A percentile compares a stretch with the other conserved stretches of the same genome.
Conservation (phyloP, 2,888 invertebrate species). For the Norana najaformis region DNA sequence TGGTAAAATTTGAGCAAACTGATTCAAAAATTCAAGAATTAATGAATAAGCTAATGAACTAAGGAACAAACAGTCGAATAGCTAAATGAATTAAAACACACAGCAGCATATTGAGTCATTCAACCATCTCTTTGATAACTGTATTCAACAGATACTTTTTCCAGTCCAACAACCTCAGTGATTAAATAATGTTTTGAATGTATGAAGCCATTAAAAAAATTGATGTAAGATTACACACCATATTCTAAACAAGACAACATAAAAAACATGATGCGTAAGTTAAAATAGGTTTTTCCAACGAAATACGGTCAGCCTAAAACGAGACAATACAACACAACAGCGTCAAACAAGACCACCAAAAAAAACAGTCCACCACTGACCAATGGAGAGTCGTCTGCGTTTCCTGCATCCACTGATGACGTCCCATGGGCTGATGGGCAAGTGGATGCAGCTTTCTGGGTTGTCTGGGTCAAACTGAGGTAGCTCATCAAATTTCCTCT, state of each 20-base stretch:
- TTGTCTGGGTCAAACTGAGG: slow-evolving; percentile 95
- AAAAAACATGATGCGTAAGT: neutral
- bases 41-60: no score
- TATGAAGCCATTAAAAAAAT: neutral
- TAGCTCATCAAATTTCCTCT: slow-evolving; percentile 88
- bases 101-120: neutral
- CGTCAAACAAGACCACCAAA: neutral
- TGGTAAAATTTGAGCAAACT: no score
- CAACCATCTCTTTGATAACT: neutral
- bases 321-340: neutral
- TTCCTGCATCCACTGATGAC: slow-evolving; percentile 64
- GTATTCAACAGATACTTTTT: neutral
- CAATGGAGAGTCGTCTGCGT: slow-evolving; percentile 50
- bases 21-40: no score
- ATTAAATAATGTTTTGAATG: neutral
- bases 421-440: slow-evolving; percentile 67
- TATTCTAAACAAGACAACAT: neutral
- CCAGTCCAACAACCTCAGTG: neutral
- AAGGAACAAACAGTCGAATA: no score
- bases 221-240: neutral
- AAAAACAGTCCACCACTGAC: neutral
- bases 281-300: no score
- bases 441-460: slow-evolving; percentile 82
- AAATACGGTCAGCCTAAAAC: neutral
- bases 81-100: neutral